Evolutionary conservation across 2,113 vertebrate species (phyloP).

Genomic region (Daphoenositta chrysoptera): DNA sequence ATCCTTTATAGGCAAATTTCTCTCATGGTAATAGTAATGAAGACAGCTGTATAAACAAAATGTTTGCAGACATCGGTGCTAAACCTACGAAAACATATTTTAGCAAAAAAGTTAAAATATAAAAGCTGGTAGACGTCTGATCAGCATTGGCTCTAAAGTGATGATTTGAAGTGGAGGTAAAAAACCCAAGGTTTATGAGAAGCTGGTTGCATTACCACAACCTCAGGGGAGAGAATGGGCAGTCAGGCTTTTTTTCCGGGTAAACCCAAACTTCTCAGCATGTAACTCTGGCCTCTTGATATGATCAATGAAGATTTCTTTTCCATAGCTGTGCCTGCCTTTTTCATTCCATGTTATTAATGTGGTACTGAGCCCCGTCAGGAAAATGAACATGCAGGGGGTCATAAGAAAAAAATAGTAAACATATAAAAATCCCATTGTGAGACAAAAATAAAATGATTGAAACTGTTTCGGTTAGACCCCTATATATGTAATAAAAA

Average conservation of each 20-base stretch:
- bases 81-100: neutral
- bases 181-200: neutral
- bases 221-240: neutral
- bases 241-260: neutral
- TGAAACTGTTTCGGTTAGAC: neutral
- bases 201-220: neutral
- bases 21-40: neutral
- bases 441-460: neutral
- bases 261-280: neutral
- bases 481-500: neutral
- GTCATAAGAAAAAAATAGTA: neutral
- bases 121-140: neutral
- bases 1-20: neutral
- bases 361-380: neutral
- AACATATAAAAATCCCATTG: neutral
- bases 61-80: neutral
- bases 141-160: neutral
- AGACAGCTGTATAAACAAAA: neutral
- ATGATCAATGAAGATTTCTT: neutral
- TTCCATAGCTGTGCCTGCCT: neutral
- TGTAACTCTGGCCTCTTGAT: neutral
- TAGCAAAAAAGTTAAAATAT: neutral
- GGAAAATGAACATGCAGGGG: neutral
- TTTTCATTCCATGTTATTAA: neutral
- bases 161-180: neutral